Conservation (phyloP, 2,113 vertebrate genomes). For the Sciurus niger region DNA sequence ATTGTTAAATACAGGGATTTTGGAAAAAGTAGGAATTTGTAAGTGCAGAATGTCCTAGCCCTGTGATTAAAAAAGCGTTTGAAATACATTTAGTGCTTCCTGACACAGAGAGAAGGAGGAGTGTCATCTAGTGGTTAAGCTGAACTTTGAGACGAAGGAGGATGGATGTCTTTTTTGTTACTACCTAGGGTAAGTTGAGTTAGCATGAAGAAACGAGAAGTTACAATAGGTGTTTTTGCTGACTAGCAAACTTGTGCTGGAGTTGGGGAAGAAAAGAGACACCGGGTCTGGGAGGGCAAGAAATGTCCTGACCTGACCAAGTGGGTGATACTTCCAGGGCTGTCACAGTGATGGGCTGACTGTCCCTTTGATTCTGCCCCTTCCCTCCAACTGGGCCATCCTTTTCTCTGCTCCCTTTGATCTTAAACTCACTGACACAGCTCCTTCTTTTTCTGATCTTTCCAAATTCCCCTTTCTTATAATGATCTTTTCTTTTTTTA, state of each 20-base stretch:
- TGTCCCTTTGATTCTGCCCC: neutral
- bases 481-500: neutral
- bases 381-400: neutral
- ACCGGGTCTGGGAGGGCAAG: neutral
- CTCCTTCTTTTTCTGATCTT: constrained; percentile 19
- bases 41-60: neutral
- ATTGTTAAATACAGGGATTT: constrained; percentile 1
- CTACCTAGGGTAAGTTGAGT: constrained; percentile 9
- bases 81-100: constrained; percentile 31
- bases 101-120: constrained; percentile 47
- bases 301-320: neutral
- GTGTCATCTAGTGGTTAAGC: constrained; percentile 63
- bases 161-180: constrained; percentile 3
- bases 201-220: constrained; percentile 43
- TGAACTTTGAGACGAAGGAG: constrained; percentile 48
- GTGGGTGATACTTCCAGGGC: neutral
- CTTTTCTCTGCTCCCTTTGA: neutral
- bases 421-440: neutral
- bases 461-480: neutral
- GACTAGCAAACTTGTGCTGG: neutral
- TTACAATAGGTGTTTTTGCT: constrained; percentile 26
- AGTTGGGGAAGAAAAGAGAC: constrained; percentile 43
- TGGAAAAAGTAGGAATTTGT: constrained; percentile 24
- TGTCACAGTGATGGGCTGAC: neutral
- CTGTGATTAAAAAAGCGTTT: neutral